Conservation (phyloP, 2,797 vertebrate species). For the Sphaeramia orbicularis region DNA sequence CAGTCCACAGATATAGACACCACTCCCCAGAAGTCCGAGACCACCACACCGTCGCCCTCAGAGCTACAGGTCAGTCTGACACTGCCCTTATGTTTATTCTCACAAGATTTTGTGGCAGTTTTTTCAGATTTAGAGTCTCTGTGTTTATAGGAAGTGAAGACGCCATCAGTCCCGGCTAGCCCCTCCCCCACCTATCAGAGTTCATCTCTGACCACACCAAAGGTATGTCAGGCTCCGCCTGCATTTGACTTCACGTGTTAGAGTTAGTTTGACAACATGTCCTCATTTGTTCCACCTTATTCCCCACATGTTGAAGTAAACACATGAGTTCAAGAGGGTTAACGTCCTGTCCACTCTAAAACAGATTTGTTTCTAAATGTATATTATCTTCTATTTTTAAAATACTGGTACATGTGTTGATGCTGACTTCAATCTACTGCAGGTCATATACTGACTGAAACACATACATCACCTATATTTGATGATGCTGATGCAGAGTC, state of each 20-base stretch:
- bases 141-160: conserved; percentile 75
- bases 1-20: conserved; percentile 90
- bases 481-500: no score
- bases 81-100: not conserved
- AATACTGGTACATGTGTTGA: no score
- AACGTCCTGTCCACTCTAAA: no score
- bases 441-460: no score
- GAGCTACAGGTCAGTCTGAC: conserved; percentile 89
- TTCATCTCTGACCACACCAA: conserved; percentile 71
- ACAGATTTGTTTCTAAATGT: no score
- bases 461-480: no score
- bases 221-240: conserved; percentile 57
- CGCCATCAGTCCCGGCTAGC: conserved; percentile 46
- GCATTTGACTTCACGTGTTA: not conserved
- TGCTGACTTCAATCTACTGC: no score
- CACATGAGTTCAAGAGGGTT: no score
- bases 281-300: no score
- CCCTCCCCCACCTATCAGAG: conserved; percentile 71
- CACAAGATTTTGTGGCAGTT: not conserved
- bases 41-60: conserved; percentile 80
- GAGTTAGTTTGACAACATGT: no score
- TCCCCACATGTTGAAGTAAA: no score
- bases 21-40: conserved; percentile 82
- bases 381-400: no score
- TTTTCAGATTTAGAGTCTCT: not conserved